Evolutionary conservation across 30 jellyfish, hydroid and myxozoan species (phyloP).

Genomic region (Cassiopea xamachana): DNA sequence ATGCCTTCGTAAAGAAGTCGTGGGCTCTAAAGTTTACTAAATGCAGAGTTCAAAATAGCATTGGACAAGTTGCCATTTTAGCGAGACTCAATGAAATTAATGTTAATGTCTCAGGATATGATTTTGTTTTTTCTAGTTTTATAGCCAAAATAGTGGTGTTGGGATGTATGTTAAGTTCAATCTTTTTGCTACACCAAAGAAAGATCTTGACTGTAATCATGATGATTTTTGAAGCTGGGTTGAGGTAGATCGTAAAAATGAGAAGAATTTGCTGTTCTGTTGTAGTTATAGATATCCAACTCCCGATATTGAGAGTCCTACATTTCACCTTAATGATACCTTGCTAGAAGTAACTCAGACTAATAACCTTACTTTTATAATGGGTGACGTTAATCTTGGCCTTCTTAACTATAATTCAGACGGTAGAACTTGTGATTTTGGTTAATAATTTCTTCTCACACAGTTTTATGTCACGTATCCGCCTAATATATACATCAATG

Average conservation of each 20-base stretch:
- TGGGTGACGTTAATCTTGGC: neutral
- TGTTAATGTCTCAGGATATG: neutral
- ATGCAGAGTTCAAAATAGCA: neutral
- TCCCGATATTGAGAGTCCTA: neutral
- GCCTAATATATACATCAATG: neutral
- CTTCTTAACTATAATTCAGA: neutral
- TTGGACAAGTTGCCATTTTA: neutral
- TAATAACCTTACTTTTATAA: neutral
- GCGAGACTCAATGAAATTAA: neutral
- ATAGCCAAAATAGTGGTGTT: neutral
- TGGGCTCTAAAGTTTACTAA: no score
- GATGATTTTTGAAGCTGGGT: neutral
- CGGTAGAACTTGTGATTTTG: neutral
- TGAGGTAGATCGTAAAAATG: neutral
- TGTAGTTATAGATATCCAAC: neutral
- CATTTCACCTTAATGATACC: neutral
- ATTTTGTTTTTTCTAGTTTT: neutral
- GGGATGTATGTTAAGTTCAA: neutral
- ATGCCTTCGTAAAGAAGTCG: neutral
- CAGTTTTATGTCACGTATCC: neutral
- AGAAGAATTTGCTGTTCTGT: neutral
- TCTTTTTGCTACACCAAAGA: neutral
- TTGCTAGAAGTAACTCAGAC: neutral
- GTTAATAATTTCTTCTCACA: neutral
- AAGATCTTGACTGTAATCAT: neutral